These are phyloP conservation scores for Dicyrtoma fusca DNA, from an alignment of 2,888 invertebrate species.

Conservation along the genomic window DNA sequence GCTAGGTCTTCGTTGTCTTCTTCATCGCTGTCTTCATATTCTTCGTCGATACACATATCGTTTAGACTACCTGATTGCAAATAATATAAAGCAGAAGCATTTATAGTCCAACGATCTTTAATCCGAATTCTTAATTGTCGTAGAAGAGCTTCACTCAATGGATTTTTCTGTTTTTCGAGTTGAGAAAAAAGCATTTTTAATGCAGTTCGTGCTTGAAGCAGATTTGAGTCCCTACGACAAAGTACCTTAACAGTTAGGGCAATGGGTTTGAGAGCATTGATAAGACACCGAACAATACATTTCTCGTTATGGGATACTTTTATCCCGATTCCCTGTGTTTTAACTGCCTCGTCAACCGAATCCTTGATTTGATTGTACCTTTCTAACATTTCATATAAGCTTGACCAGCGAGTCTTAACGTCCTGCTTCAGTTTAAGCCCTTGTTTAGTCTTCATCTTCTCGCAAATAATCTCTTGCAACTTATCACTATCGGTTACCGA, in stretches of 20 bases:
- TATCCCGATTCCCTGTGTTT: too few relatives aligned
- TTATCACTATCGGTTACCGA: neutral
- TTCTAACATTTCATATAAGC: neutral
- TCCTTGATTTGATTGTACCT: neutral
- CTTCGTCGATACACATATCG: too few relatives aligned
- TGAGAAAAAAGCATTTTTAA: too few relatives aligned
- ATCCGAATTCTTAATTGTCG: too few relatives aligned
- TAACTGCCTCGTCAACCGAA: neutral
- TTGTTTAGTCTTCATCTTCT: neutral
- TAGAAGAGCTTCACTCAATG: too few relatives aligned
- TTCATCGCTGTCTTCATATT: too few relatives aligned
- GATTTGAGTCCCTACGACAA: neutral
- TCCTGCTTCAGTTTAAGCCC: neutral
- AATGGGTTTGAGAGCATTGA: neutral
- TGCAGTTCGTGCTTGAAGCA: neutral
- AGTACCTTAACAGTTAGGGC: neutral
- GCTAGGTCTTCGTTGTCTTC: too few relatives aligned
- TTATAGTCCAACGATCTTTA: too few relatives aligned
- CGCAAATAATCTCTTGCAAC: neutral
- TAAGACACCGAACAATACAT: neutral
- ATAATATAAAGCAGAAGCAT: too few relatives aligned
- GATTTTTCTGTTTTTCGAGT: too few relatives aligned
- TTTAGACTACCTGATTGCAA: too few relatives aligned
- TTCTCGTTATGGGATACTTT: too few relatives aligned
- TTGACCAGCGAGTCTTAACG: neutral